A percentile compares a stretch with the other conserved stretches of the same genome.
These are phyloP conservation scores for Acromyrmex charruanus DNA, from an alignment of 1,140 invertebrate species.

Conservation along the genomic window DNA sequence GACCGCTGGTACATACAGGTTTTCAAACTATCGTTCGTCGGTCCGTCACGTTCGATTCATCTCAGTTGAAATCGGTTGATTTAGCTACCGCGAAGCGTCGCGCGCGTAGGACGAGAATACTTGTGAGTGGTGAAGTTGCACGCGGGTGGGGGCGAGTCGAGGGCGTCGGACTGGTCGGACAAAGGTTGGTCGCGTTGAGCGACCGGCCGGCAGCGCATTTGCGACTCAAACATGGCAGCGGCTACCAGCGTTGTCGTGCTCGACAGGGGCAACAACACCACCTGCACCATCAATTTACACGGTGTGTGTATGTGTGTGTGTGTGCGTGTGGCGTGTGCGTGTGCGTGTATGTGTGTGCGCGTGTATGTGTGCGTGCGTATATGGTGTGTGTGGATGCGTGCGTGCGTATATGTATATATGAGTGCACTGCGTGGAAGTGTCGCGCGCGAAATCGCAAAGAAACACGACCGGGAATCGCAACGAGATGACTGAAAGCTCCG, in stretches of 20 bases:
- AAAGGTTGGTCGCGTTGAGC: conserved; percentile 79
- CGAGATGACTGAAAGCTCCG: conserved; percentile 6
- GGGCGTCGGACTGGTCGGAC: conserved; percentile 83
- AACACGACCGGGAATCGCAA: not conserved
- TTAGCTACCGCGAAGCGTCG: not conserved
- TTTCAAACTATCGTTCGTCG: not conserved
- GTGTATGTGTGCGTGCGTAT: no score
- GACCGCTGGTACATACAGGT: not conserved
- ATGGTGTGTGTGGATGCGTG: not conserved
- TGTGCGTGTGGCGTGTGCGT: not conserved
- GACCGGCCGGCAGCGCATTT: conserved; percentile 81
- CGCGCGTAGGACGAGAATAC: not conserved
- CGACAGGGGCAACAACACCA: conserved; percentile 97
- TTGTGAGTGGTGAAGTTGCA: no score
- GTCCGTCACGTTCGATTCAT: not conserved
- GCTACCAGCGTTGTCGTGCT: conserved; percentile 97
- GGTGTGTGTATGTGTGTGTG: conserved; percentile 88
- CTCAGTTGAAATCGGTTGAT: not conserved
- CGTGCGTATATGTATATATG: not conserved
- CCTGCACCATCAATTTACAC: conserved; percentile 97
- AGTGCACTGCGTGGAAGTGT: not conserved
- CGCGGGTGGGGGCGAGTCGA: conserved; percentile 73
- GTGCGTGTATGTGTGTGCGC: conserved; percentile 10
- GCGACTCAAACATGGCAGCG: conserved; percentile 91
- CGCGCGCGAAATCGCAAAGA: not conserved